Evolutionary conservation across 2,113 vertebrate species (phyloP).

Genomic region (Lynx canadensis): DNA sequence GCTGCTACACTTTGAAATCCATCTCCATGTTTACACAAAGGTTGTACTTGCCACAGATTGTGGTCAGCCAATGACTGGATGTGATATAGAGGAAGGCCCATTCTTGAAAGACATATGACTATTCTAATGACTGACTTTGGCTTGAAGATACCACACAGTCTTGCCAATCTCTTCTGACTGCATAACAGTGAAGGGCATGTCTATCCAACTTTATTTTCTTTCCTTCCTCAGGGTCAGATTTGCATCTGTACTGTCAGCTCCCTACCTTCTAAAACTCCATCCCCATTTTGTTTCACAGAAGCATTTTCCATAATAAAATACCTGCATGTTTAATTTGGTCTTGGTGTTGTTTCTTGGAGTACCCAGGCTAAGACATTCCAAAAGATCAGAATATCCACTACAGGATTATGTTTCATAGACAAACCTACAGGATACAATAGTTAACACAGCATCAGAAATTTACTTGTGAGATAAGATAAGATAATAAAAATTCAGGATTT

Average conservation of each 20-base stretch:
- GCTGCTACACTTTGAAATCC: background rate
- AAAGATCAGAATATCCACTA: background rate
- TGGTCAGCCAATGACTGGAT: background rate
- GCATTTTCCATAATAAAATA: background rate
- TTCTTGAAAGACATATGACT: background rate
- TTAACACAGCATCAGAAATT: background rate
- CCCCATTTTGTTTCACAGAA: background rate
- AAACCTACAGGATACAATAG: background rate
- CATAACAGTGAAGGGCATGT: background rate
- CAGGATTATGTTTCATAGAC: background rate
- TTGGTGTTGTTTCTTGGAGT: background rate
- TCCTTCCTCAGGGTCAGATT: background rate
- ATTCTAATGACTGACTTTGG: background rate
- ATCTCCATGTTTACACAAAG: background rate
- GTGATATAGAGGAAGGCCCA: background rate
- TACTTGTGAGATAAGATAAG: background rate
- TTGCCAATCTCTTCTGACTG: background rate
- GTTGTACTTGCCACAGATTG: too few species aligned
- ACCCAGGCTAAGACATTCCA: background rate
- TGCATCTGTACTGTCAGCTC: background rate
- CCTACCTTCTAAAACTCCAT: background rate
- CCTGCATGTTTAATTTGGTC: background rate
- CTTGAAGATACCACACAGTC: background rate
- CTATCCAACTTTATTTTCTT: background rate
- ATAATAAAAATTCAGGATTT: background rate